Percentiles rank a stretch among this genome's conserved stretches.
These are phyloP conservation scores for Synergus laeviventris DNA, from an alignment of 2,888 invertebrate species.

Conservation along the genomic window DNA sequence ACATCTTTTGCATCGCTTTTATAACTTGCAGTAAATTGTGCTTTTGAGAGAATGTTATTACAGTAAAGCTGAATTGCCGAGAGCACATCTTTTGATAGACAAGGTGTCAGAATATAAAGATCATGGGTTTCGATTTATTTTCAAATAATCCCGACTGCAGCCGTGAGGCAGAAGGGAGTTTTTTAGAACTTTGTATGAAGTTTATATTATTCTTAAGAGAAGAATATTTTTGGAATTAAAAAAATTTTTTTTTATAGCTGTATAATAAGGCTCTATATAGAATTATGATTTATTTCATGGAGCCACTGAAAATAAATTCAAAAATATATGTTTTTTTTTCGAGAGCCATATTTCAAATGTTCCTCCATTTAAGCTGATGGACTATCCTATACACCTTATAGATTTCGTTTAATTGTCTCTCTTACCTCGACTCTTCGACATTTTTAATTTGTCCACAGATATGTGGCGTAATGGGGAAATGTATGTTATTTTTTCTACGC, in stretches of 20 bases:
- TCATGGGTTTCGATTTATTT: conserved; percentile 21
- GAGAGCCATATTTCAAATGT: conserved; percentile 42
- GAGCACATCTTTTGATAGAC: not conserved
- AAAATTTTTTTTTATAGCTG: too few species aligned
- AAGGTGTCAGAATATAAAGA: conserved; percentile 14
- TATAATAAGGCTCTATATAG: too few species aligned
- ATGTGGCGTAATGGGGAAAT: not conserved
- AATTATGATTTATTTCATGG: too few species aligned
- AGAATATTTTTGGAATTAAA: conserved; percentile 41
- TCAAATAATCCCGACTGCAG: conserved; percentile 37
- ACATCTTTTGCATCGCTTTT: not conserved
- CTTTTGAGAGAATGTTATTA: conserved; percentile 3
- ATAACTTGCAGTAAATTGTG: conserved; percentile 14
- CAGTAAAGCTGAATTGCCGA: conserved; percentile 14
- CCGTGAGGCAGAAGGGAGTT: conserved; percentile 45
- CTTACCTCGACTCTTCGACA: not conserved
- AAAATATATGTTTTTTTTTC: not conserved
- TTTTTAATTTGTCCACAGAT: not conserved
- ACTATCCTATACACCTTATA: conserved; percentile 43
- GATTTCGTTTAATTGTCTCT: conserved; percentile 53
- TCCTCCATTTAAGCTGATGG: conserved; percentile 26
- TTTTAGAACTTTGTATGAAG: conserved; percentile 43
- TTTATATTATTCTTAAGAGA: conserved; percentile 47
- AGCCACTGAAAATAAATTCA: too few species aligned
- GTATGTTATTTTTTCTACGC: not conserved